Base-by-base conservation (phyloP, 1,140 invertebrate species). In the Pseudomyrmex cubaensis region DNA sequence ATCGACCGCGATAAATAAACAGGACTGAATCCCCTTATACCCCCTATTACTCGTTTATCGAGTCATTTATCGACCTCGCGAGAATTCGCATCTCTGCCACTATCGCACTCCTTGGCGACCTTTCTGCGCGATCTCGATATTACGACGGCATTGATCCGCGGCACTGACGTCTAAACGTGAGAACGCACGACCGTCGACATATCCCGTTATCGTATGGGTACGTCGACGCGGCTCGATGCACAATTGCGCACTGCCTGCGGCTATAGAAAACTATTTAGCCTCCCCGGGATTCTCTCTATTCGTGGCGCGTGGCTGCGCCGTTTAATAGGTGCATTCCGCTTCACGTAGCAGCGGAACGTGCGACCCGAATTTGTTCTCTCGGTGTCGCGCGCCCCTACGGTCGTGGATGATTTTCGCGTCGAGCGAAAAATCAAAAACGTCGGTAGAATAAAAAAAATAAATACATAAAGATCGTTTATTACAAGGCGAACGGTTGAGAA, bases 221-320 rank as follows among this genome's bases (percentile, higher is more conserved):
- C 17, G 54, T 54, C 66, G 56, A 63, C 66, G 83, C 44, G 84
- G 82, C 57, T 84, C 84, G 77, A 86, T 90, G 91, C 88, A 88
- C 90, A 91, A 92, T 92, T 85, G 86, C 69, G 84, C 87, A 90
- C 83, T 85, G 91, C 91, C 90, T 92, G 90, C 90, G 91, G 90
- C 89, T 73, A 89, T 92, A 86, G 73, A 88, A 91, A 91, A 92
- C 86, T 87, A 90, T 91, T 88, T 87, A 85, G 75, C 52, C 61
- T 83, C 72, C 86, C 84, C 72, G 74, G 56, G 87, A 88, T 87
- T 78, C 77, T 64, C 56, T 90, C 88, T 87, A 87, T 90, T 80
- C 70, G 83, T 15, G 89, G 82, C 89, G 87, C 89, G 89, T 90
- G 89, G 85, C 89, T 88, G 89, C 89, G 76, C 74, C 70, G 22